Evolutionary conservation across 2,797 vertebrate species (phyloP), one percentile per base, ranked within the genome.

Genomic region (Phalanger gymnotis): DNA sequence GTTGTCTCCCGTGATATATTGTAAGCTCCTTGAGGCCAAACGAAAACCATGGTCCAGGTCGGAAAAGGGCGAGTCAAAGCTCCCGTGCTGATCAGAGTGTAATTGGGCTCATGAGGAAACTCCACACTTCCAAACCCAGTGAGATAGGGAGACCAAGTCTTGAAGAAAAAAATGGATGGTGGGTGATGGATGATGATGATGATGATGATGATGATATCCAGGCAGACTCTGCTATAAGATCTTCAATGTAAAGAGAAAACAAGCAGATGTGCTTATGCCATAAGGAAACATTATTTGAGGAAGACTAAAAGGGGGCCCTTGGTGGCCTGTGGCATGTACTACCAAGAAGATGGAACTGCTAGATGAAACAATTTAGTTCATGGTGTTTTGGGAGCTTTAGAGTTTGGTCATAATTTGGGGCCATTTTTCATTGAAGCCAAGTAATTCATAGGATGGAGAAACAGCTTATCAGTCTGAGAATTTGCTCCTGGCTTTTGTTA

Each of bases 351-450:
- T 25, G 4, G 7, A 87, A 11, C 9, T 47, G 81, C 31, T 56
- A 47, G 92, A 52, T 91, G 66, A 97, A n/a, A n/a, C 27, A 93
- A 53, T 92, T 93, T n/a, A 40, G 7, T 92, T 81, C 95, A 93
- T 93, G 89, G 81, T 92, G 11, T 91, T 57, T 93, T 4, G 52
- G 19, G 95, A 94, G 34, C 5, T 58, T 90, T 31, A 61, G 3
- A 55, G 54, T 58, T 87, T 40, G 94, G 87, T 92, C 51, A 91
- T 95, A 7, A 93, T 90, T 61, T 90, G 53, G 25, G 90, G 91
- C 91, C 5, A 5, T 2, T 93, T 93, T 47, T 58, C 53, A 27
- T 87, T 40, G 91, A 94, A 97, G 54, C 16, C 90, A 95, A 12
- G 51, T 87, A 90, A 61, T 87, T 95, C 94, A 90, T 90, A 54